These are phyloP conservation scores for Liposcelis brunnea DNA, from an alignment of 2,888 invertebrate genomes.

Conservation along the genomic window DNA sequence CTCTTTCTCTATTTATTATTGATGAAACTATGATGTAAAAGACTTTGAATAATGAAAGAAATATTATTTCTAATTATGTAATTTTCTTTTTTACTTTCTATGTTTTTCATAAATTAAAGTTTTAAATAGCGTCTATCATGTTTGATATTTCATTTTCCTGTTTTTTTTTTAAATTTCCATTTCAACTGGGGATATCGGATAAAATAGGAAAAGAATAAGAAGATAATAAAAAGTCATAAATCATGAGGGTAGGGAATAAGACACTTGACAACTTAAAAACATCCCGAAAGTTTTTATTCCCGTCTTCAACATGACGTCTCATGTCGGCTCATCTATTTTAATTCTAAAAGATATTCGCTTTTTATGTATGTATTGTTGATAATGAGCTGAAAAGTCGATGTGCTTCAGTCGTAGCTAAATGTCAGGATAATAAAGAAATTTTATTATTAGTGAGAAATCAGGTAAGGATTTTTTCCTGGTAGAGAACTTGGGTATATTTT, in stretches of 20 bases:
- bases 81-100: constrained; percentile 2
- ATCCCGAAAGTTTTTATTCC: neutral
- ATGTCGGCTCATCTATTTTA: constrained; percentile 22
- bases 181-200: neutral
- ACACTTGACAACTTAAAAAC: constrained; percentile 1
- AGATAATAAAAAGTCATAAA: constrained; percentile 9
- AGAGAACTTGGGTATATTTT: too few species aligned
- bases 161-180: constrained; percentile 1
- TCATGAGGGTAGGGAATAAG: neutral
- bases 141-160: neutral
- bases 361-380: too few species aligned
- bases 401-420: too few species aligned
- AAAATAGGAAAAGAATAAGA: constrained; percentile 2
- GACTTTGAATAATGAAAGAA: neutral
- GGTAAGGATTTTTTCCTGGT: too few species aligned
- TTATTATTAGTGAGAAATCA: too few species aligned
- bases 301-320: constrained; percentile 22
- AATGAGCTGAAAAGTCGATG: too few species aligned
- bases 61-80: neutral
- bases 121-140: constrained; percentile 13
- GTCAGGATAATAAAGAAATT: too few species aligned
- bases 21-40: neutral
- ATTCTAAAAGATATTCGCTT: neutral
- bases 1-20: neutral
- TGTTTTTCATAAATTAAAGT: constrained; percentile 9